Conservation (phyloP, 2,797 vertebrate species). For the Cygnus olor region DNA sequence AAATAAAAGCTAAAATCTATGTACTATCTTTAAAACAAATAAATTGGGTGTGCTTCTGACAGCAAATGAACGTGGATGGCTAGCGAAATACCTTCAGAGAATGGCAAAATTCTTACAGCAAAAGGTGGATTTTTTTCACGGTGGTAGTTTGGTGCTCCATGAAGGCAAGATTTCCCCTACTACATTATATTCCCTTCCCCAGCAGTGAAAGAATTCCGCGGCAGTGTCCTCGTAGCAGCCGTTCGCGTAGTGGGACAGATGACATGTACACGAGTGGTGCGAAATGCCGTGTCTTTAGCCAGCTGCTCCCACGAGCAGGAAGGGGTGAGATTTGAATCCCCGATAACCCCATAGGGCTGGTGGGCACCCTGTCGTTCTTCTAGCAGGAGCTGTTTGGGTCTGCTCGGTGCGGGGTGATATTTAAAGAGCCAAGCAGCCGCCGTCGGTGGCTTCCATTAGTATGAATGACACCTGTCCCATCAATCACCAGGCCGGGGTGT, state of each 20-base stretch:
- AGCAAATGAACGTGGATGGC: not conserved
- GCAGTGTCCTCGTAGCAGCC: not conserved
- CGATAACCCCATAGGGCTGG: not conserved
- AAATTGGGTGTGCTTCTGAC: not conserved
- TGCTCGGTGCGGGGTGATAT: slow-evolving; percentile 28
- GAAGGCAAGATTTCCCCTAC: not conserved
- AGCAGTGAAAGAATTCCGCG: not conserved
- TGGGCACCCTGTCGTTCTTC: not conserved
- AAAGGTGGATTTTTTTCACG: not conserved
- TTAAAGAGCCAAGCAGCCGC: slow-evolving; percentile 69
- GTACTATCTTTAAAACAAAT: not conserved
- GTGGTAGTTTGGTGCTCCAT: not conserved
- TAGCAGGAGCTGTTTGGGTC: not conserved
- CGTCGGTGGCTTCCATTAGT: slow-evolving; percentile 80
- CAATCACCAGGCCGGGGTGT: slow-evolving; percentile 83
- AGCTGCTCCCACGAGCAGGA: not conserved
- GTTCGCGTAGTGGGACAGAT: not conserved
- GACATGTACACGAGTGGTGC: slow-evolving; percentile 44
- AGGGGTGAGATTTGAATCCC: slow-evolving; percentile 18
- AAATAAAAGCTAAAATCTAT: not conserved
- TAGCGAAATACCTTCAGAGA: not conserved
- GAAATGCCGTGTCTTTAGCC: slow-evolving; percentile 26
- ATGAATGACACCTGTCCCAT: slow-evolving; percentile 91
- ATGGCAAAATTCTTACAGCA: not conserved
- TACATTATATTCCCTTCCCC: not conserved